These are phyloP conservation scores for Daubentonia madagascariensis DNA, from an alignment of 2,113 vertebrate species.

Conservation along the genomic window DNA sequence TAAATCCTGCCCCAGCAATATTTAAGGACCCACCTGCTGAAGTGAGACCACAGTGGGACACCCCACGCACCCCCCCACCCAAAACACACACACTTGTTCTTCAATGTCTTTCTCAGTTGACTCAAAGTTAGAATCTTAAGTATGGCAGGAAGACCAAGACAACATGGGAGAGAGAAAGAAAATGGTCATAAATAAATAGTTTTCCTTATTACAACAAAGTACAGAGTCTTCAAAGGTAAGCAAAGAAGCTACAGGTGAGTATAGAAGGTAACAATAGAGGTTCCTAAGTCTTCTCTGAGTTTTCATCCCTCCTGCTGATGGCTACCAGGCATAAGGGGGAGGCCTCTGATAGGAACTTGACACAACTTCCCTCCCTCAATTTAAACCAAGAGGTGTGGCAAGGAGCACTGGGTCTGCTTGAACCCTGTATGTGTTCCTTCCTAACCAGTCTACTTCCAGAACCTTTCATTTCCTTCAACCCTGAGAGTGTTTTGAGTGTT, in stretches of 20 bases:
- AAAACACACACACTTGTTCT: neutral
- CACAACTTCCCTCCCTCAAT: rapidly evolving
- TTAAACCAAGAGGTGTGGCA: neutral
- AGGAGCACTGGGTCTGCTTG: neutral
- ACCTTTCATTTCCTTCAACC: neutral
- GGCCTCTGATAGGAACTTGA: neutral
- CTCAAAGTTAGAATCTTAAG: neutral
- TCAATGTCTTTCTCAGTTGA: neutral
- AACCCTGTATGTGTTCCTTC: neutral
- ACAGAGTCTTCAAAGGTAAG: neutral
- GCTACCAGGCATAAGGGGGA: neutral
- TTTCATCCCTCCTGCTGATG: neutral
- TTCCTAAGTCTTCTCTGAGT: neutral
- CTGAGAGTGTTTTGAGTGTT: neutral
- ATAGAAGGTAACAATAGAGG: no score
- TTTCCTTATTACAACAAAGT: neutral
- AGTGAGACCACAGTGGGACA: neutral
- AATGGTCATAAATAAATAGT: neutral
- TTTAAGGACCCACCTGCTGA: neutral
- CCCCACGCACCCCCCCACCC: rapidly evolving
- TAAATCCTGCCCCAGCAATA: neutral
- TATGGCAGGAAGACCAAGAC: neutral
- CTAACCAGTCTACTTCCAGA: neutral
- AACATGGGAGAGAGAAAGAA: neutral
- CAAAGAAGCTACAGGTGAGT: neutral